Evolutionary conservation across 1,140 invertebrate genomes (phyloP).

Genomic region (Gryllus bimaculatus): DNA sequence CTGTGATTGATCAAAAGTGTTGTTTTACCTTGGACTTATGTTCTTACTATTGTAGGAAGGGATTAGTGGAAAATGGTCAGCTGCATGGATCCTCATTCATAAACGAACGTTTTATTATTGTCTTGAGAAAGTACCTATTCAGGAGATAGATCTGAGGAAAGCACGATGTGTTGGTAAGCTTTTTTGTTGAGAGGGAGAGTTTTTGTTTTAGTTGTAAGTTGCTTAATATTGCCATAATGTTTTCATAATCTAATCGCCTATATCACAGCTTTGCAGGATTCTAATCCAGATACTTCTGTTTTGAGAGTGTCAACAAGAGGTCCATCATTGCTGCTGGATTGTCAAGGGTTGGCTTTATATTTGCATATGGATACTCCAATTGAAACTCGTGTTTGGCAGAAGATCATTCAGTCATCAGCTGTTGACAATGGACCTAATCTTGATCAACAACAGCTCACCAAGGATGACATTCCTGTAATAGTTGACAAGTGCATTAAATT

Average conservation of each 20-base stretch:
- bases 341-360: constrained; percentile 51
- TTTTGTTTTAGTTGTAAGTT: background rate
- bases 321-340: constrained; percentile 54
- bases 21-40: background rate
- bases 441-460: constrained; percentile 74
- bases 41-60: constrained; percentile 39
- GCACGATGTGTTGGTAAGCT: constrained; percentile 63
- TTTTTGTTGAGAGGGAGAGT: background rate
- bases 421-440: constrained; percentile 64
- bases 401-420: constrained; percentile 60
- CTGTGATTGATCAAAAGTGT: background rate
- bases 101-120: constrained; percentile 60
- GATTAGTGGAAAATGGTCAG: constrained; percentile 58
- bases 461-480: constrained; percentile 75
- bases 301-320: constrained; percentile 39
- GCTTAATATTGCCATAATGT: background rate
- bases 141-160: constrained; percentile 66
- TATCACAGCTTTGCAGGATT: constrained; percentile 40
- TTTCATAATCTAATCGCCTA: constrained; percentile 10
- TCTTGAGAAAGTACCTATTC: constrained; percentile 39
- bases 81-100: constrained; percentile 66
- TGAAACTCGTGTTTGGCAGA: constrained; percentile 50
- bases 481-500: constrained; percentile 87
- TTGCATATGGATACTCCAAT: constrained; percentile 53
- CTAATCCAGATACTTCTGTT: constrained; percentile 32